Conservation (phyloP, 2,113 vertebrate species). For the Oryzias melastigma region DNA sequence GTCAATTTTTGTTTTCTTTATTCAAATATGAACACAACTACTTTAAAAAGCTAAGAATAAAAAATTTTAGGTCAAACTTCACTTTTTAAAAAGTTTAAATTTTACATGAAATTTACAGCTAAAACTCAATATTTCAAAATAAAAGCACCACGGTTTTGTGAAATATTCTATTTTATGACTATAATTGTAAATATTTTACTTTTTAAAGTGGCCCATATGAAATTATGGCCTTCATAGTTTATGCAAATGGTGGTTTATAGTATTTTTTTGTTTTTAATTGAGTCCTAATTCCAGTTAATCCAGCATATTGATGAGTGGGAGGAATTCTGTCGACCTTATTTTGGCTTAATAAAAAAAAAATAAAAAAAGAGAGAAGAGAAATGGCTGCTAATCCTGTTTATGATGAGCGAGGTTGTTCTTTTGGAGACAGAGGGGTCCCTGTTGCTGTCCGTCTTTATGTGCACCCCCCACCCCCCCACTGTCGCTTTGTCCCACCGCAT, state of each 20-base stretch:
- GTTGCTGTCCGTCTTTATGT: slow-evolving; percentile 43
- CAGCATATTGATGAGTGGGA: slow-evolving; percentile 36
- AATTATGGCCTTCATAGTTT: slow-evolving; percentile 5
- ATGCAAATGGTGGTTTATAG: slow-evolving; percentile 53
- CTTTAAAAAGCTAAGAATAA: not conserved
- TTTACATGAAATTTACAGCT: too few relatives aligned
- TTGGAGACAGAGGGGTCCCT: slow-evolving; percentile 37
- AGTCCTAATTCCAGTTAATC: slow-evolving; percentile 64
- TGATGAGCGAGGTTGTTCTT: slow-evolving; percentile 63
- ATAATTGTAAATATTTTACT: too few relatives aligned
- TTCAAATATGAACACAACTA: not conserved
- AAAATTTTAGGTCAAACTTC: not conserved
- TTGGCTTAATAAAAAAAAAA: slow-evolving; percentile 34
- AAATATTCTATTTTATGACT: too few relatives aligned
- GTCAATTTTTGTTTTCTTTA: not conserved
- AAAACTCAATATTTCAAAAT: too few relatives aligned
- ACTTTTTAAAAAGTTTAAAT: too few relatives aligned
- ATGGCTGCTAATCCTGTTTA: slow-evolving; percentile 66
- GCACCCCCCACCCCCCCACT: slow-evolving; percentile 12
- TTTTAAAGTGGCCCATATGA: slow-evolving; percentile 1
- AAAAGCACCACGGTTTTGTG: too few relatives aligned
- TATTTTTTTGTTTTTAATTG: slow-evolving; percentile 61
- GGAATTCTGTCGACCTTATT: slow-evolving; percentile 37
- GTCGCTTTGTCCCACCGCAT: slow-evolving; percentile 61
- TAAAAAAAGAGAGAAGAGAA: slow-evolving; percentile 34